These are phyloP conservation scores for Agrochola lychnidis DNA, from an alignment of 2,888 invertebrate species.

Conservation along the genomic window DNA sequence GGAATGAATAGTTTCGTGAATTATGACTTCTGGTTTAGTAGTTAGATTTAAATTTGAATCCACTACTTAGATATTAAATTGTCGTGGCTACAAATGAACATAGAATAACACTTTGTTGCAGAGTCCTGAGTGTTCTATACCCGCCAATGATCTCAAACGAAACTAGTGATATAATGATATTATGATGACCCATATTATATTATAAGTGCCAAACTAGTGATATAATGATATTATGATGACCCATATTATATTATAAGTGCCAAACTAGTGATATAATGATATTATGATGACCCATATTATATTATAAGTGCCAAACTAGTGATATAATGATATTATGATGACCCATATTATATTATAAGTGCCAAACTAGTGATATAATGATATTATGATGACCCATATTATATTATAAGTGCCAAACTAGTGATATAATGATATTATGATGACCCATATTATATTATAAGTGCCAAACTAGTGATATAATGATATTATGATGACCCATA, in stretches of 20 bases:
- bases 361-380: not conserved
- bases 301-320: not conserved
- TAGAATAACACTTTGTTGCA: not conserved
- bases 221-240: too few species aligned
- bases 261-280: not conserved
- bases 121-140: not conserved
- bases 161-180: not conserved
- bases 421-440: too few species aligned
- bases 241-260: not conserved
- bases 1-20: conserved; percentile 24
- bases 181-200: not conserved
- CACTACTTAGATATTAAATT: not conserved
- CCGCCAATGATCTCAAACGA: not conserved
- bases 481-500: too few species aligned
- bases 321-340: too few species aligned
- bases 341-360: not conserved
- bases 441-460: not conserved
- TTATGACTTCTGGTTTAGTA: conserved; percentile 22
- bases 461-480: not conserved
- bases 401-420: not conserved
- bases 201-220: not conserved
- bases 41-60: not conserved
- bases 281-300: not conserved
- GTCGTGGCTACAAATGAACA: not conserved
- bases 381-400: not conserved